phyloP scores from a whole-genome alignment of 2,113 vertebrate species.

The Cathartes aura region DNA sequence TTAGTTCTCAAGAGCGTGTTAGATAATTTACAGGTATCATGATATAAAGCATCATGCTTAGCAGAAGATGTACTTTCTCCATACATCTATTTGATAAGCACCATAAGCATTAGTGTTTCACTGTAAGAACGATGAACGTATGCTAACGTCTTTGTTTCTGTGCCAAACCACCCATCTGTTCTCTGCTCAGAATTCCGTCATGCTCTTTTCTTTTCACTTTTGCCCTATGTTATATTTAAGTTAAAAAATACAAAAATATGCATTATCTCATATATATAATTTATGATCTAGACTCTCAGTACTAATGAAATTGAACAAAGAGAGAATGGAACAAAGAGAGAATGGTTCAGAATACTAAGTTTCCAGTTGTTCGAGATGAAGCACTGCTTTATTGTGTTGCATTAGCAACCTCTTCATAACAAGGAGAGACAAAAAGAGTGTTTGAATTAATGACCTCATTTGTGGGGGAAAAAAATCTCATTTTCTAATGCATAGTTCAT shows the following conservation, averaged over 20 bases:
- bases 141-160: background rate
- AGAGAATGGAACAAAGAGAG: background rate
- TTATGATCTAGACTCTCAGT: background rate
- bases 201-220: background rate
- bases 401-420: slow-evolving; percentile 2
- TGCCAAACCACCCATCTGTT: slow-evolving; percentile 38
- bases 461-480: background rate
- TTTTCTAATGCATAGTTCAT: slow-evolving; percentile 2
- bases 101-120: background rate
- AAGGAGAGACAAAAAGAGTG: background rate
- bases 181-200: background rate
- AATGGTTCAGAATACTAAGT: slow-evolving; percentile 1
- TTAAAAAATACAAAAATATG: background rate
- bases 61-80: background rate
- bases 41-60: background rate
- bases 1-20: background rate
- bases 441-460: slow-evolving; percentile 29
- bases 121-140: background rate
- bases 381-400: background rate
- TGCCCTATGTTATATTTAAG: background rate
- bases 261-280: background rate
- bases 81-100: background rate
- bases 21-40: background rate
- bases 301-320: background rate
- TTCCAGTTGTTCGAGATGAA: background rate